Evolutionary conservation across 2,888 invertebrate species (phyloP).

Genomic region (Drosophila sordidapex): DNA sequence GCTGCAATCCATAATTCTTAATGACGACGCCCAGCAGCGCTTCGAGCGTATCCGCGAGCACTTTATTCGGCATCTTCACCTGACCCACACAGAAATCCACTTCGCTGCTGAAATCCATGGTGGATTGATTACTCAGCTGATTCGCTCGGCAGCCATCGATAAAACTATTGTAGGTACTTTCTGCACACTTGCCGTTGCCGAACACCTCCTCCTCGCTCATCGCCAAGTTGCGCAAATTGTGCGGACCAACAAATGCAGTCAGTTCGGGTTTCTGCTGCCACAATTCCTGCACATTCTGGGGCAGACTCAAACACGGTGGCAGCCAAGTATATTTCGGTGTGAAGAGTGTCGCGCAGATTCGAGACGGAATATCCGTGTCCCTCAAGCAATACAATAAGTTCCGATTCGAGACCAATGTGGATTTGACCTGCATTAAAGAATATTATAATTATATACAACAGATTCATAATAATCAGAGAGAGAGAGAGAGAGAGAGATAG

Average conservation of each 20-base stretch:
- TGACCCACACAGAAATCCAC: constrained; percentile 84
- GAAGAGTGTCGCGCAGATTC: constrained; percentile 86
- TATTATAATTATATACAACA: background rate
- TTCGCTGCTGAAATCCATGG: constrained; percentile 54
- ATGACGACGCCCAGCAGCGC: constrained; percentile 92
- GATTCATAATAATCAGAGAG: background rate
- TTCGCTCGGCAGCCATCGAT: constrained; percentile 51
- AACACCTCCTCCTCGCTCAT: constrained; percentile 85
- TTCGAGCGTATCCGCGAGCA: constrained; percentile 92
- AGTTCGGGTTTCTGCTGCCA: constrained; percentile 56
- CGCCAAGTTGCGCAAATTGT: constrained; percentile 85
- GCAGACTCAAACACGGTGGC: constrained; percentile 91
- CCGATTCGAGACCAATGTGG: constrained; percentile 90
- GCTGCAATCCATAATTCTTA: constrained; percentile 85
- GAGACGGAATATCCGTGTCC: constrained; percentile 70
- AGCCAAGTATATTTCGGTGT: constrained; percentile 90
- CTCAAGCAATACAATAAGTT: constrained; percentile 92
- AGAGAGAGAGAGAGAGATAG: background rate
- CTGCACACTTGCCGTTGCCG: constrained; percentile 43
- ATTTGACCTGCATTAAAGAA: constrained; percentile 86
- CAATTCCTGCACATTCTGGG: constrained; percentile 83
- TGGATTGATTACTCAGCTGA: constrained; percentile 18
- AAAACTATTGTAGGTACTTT: constrained; percentile 29
- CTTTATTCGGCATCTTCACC: constrained; percentile 87
- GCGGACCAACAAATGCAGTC: constrained; percentile 81